A percentile compares a stretch with the other conserved stretches of the same genome.
Evolutionary conservation across 2,888 invertebrate genomes (phyloP).

Genomic region (Pammene aurita): DNA sequence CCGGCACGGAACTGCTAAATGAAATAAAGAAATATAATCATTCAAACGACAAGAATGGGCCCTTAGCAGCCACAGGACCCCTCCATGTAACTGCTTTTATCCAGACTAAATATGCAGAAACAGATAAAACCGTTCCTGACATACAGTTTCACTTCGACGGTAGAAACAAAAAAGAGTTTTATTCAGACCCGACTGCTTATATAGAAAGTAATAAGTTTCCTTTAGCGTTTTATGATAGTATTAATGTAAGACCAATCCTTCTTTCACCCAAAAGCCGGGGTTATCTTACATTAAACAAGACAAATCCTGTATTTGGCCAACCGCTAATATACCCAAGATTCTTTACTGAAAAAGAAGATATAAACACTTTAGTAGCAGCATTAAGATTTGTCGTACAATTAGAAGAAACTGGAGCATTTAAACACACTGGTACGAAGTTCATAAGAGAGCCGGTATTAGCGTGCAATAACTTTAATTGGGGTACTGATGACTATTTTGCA

Average conservation of each 20-base stretch:
- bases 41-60: slow-evolving; percentile 60
- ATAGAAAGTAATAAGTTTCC: slow-evolving; percentile 75
- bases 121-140: slow-evolving; percentile 81
- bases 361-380: slow-evolving; percentile 84
- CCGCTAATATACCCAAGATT: slow-evolving; percentile 89
- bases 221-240: slow-evolving; percentile 83
- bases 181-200: slow-evolving; percentile 80
- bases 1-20: slow-evolving; percentile 58
- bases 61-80: slow-evolving; percentile 81
- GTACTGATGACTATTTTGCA: slow-evolving; percentile 85
- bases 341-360: slow-evolving; percentile 84
- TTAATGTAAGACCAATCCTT: slow-evolving; percentile 85
- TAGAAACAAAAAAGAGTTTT: slow-evolving; percentile 79
- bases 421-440: slow-evolving; percentile 78
- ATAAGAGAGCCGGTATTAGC: slow-evolving; percentile 81
- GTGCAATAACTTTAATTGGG: slow-evolving; percentile 81
- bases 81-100: slow-evolving; percentile 84
- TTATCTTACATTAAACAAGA: slow-evolving; percentile 83
- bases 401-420: slow-evolving; percentile 82
- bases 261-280: slow-evolving; percentile 85
- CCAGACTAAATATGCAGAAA: slow-evolving; percentile 80
- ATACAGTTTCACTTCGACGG: slow-evolving; percentile 86
- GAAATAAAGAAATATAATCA: slow-evolving; percentile 69
- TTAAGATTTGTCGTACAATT: slow-evolving; percentile 82
- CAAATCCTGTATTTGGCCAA: slow-evolving; percentile 86